Base-by-base conservation (phyloP, 1,140 invertebrate species). In the Papilio aristodemus region DNA sequence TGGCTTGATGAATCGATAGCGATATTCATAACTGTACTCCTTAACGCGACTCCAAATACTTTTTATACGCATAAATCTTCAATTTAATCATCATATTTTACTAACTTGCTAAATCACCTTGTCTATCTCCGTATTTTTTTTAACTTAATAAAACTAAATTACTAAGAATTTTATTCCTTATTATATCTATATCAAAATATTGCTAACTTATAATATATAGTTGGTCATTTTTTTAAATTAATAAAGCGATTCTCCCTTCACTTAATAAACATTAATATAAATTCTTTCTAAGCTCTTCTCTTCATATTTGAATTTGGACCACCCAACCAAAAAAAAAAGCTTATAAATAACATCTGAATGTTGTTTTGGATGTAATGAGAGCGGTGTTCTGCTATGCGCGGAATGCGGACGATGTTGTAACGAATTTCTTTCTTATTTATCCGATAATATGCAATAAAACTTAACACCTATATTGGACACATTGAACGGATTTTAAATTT, bases 21-120 rank as follows among this genome's bases (percentile, higher is more conserved):
- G 27, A 19, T 38, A 22, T 60, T 60, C n/a, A 60, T 60, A 60
- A 60, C 58, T 39, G 58, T 60, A 60, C 36, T 50, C 11, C 19
- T 54, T 54, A 54, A 8, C 22, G 11, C 17, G 46, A 25, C 46
- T 13, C 1, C 10, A 39, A 39, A 39, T 39, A 39, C 11, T 39
- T 39, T 39, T 39, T 39, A 32, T 3, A 2, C 6, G 2, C 27
- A 32, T 32, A 32, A 32, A 32, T 32, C 27, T 32, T 32, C 2
- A 32, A 32, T 32, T 32, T 32, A 32, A 2, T 32, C 2, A 32
- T 32, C 27, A 32, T 32, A 3, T 32, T 32, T 32, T 32, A 32
- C 27, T 2, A 32, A 32, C 27, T 32, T 32, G 27, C 27, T 32
- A 6, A 32, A 32, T 32, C 27, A 32, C 27, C 27, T n/a, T 32